phyloP scores from a whole-genome alignment of 1,140 invertebrate species.

The Dreissena rostriformis region DNA sequence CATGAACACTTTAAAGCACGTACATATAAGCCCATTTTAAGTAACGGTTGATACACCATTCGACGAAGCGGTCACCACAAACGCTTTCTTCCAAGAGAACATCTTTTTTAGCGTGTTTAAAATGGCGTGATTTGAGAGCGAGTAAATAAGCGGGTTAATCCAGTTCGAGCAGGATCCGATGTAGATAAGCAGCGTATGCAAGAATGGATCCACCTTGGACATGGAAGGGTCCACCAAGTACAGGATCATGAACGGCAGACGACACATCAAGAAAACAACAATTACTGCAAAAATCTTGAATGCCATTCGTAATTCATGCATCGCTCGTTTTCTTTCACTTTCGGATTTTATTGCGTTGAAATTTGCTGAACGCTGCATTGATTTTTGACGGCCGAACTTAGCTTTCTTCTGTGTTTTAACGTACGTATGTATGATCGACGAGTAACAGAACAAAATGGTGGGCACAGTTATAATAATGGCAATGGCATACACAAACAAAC shows the following conservation, averaged over 20 bases:
- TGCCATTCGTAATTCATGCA: slow-evolving; percentile 42
- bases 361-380: background rate
- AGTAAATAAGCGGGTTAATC: slow-evolving; percentile 50
- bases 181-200: slow-evolving; percentile 50
- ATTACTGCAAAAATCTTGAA: slow-evolving; percentile 47
- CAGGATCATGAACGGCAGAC: slow-evolving; percentile 48
- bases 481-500: slow-evolving; percentile 40
- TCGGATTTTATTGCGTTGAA: slow-evolving; percentile 8
- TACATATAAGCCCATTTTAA: no score
- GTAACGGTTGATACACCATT: no score
- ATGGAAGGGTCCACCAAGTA: slow-evolving; percentile 49
- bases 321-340: slow-evolving; percentile 10
- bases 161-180: slow-evolving; percentile 48
- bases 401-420: slow-evolving; percentile 35
- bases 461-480: slow-evolving; percentile 35
- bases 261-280: slow-evolving; percentile 18
- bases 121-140: slow-evolving; percentile 35
- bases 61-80: background rate
- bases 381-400: slow-evolving; percentile 13
- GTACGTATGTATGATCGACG: slow-evolving; percentile 30
- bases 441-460: slow-evolving; percentile 41
- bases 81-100: slow-evolving; percentile 21
- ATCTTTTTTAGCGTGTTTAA: slow-evolving; percentile 23
- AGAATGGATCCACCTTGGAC: slow-evolving; percentile 40
- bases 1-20: no score